A percentile compares a stretch with the other conserved stretches of the same genome.
These are phyloP conservation scores for Parelbella ahira DNA, from an alignment of 2,888 invertebrate genomes.

Conservation along the genomic window DNA sequence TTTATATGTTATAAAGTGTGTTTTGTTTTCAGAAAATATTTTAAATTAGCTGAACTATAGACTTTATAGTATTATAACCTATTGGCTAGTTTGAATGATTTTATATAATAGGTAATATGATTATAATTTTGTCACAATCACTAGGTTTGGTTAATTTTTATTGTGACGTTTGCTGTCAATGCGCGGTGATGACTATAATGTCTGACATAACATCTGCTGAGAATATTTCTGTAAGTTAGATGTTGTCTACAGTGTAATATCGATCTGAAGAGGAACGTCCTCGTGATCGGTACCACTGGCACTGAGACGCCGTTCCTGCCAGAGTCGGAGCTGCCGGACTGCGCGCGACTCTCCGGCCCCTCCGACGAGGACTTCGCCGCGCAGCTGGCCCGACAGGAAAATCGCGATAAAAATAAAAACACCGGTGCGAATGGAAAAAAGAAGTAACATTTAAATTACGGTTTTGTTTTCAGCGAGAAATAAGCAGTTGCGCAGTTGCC, in stretches of 20 bases:
- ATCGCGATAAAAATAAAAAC: slow-evolving; percentile 86
- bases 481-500: neutral
- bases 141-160: too few relatives aligned
- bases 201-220: too few relatives aligned
- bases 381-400: slow-evolving; percentile 54
- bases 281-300: slow-evolving; percentile 96
- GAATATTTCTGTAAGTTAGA: neutral
- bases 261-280: slow-evolving; percentile 92
- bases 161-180: too few relatives aligned
- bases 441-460: slow-evolving; percentile 46
- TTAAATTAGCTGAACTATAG: too few relatives aligned
- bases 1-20: too few relatives aligned
- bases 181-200: too few relatives aligned
- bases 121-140: too few relatives aligned
- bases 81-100: too few relatives aligned
- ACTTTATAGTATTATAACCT: too few relatives aligned
- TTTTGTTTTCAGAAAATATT: too few relatives aligned
- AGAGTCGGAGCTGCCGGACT: slow-evolving; percentile 84
- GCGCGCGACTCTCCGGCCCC: slow-evolving; percentile 87
- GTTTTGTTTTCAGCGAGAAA: neutral
- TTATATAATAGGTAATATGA: too few relatives aligned
- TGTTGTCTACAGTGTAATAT: slow-evolving; percentile 86
- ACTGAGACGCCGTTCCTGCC: slow-evolving; percentile 94
- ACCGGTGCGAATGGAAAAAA: slow-evolving; percentile 75
- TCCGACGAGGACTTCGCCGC: slow-evolving; percentile 83